Evolutionary conservation across 2,797 vertebrate species (phyloP).

Genomic region (Threskiornis aethiopicus): DNA sequence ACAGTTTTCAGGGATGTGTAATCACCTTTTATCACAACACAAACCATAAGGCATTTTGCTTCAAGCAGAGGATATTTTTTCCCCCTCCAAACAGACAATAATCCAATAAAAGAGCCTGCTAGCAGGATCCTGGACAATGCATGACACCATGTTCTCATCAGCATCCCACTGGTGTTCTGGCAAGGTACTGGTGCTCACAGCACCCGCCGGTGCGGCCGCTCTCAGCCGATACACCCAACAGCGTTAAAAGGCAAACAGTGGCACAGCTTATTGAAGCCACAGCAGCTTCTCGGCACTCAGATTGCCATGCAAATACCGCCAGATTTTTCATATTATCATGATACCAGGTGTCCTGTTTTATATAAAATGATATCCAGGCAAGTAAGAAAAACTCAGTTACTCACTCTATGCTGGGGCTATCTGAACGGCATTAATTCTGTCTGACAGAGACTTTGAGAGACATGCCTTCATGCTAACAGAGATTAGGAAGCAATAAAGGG

Average conservation of each 20-base stretch:
- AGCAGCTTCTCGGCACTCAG: background rate
- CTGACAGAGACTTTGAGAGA: background rate
- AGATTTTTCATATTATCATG: background rate
- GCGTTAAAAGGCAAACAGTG: background rate
- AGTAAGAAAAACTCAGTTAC: background rate
- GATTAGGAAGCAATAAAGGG: background rate
- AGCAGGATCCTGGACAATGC: background rate
- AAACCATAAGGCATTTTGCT: background rate
- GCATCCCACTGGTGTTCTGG: background rate
- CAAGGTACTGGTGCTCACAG: background rate
- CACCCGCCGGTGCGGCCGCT: rapidly evolving
- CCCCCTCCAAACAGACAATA: background rate
- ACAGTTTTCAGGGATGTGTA: background rate
- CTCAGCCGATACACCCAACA: background rate
- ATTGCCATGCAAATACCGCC: background rate
- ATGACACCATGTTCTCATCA: background rate
- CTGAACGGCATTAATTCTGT: background rate
- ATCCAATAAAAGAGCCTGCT: background rate
- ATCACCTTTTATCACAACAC: background rate
- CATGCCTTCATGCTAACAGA: background rate
- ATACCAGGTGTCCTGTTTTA: background rate
- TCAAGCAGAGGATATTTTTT: background rate
- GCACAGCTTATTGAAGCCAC: background rate
- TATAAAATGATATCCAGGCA: background rate
- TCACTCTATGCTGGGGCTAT: background rate